These are phyloP conservation scores for Ganaspis sp. DNA, from an alignment of 1,140 invertebrate species.

Conservation along the genomic window DNA sequence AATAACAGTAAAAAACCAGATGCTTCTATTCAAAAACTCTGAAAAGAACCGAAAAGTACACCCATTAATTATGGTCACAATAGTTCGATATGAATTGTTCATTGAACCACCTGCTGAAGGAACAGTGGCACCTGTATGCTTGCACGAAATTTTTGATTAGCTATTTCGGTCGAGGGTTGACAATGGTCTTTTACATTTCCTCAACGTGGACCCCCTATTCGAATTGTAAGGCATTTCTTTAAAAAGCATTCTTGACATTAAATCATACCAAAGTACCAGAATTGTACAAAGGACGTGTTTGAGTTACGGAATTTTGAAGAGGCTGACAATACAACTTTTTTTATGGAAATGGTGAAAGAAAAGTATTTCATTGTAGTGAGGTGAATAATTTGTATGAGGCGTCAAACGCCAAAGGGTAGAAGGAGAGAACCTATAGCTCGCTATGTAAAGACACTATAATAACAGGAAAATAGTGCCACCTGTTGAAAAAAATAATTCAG, in stretches of 20 bases:
- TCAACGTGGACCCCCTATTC: not conserved
- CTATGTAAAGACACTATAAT: conserved; percentile 17
- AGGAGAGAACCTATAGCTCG: not conserved
- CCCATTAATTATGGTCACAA: not conserved
- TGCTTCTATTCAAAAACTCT: not conserved
- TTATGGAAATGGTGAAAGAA: not conserved
- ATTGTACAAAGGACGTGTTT: not conserved
- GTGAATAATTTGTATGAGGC: conserved; percentile 22
- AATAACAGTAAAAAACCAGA: not conserved
- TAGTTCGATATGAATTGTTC: not conserved
- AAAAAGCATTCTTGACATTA: not conserved
- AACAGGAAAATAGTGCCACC: conserved; percentile 20
- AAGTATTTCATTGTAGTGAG: not conserved
- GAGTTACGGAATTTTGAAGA: not conserved
- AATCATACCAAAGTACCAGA: not conserved
- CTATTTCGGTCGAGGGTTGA: not conserved
- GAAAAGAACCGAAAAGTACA: not conserved
- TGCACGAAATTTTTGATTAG: not conserved
- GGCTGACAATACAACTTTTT: not conserved
- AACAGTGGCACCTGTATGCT: conserved; percentile 8
- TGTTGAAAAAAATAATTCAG: conserved; percentile 18
- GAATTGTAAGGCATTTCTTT: conserved; percentile 6
- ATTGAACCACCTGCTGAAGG: conserved; percentile 17
- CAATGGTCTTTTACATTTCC: conserved; percentile 7
- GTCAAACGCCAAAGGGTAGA: conserved; percentile 13